These are phyloP conservation scores for Macropis europaea DNA, from an alignment of 2,888 invertebrate genomes.

Conservation along the genomic window DNA sequence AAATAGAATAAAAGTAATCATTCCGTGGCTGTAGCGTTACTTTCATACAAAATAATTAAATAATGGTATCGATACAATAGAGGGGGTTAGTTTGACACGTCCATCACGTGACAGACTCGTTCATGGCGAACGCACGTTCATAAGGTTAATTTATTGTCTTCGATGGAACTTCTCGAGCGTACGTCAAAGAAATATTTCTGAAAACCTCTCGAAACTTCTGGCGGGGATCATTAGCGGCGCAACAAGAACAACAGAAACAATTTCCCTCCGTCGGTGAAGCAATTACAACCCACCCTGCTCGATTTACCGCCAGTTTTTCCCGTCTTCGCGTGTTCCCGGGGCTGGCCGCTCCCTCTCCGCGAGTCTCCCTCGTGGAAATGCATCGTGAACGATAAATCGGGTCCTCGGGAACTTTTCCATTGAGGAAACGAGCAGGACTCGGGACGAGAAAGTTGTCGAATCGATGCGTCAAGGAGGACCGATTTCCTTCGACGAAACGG, in stretches of 20 bases:
- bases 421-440: slow-evolving; percentile 23
- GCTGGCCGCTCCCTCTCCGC: neutral
- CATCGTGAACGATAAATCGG: slow-evolving; percentile 44
- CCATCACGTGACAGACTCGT: no score
- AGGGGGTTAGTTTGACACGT: no score
- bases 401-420: slow-evolving; percentile 49
- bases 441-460: slow-evolving; percentile 23
- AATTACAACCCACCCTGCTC: slow-evolving; percentile 22
- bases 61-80: no score
- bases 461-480: slow-evolving; percentile 28
- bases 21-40: no score
- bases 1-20: no score
- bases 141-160: neutral
- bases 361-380: slow-evolving; percentile 2
- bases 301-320: slow-evolving; percentile 4
- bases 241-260: neutral
- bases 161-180: neutral
- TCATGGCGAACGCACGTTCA: no score
- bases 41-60: no score
- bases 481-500: neutral
- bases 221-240: neutral
- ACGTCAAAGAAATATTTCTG: neutral
- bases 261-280: neutral
- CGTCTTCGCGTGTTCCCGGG: neutral
- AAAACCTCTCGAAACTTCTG: neutral